Base-by-base conservation (phyloP, 2,113 vertebrate species). In the Plestiodon gilberti region DNA sequence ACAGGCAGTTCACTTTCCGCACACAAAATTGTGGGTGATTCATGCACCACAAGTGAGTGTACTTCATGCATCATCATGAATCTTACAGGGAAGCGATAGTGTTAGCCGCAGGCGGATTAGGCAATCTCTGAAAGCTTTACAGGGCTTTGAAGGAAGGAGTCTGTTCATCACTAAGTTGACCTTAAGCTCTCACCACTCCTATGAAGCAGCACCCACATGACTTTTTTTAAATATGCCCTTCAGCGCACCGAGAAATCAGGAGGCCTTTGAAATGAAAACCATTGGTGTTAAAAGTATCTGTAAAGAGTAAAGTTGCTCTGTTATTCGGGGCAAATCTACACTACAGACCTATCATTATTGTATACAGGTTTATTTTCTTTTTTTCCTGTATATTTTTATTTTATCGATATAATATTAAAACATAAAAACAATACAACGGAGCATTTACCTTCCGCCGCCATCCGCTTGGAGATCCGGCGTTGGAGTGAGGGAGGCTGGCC, bases 211-310 rank as follows among this genome's bases (percentile, higher is more conserved):
- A 40, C 30, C 22, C 70, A 6, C 10, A n/a, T 5, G 73, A 80
- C 88, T 88, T 91, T 78, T 87, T 91, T 78, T 87, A 91, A 89
- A 81, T 5, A 13, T 81, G 86, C 69, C 59, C 67, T 83, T 65
- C 30, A 25, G 25, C 40, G 40, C 15, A 1, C 1, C 2, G 14
- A n/a, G 69, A 43, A 30, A 38, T 52, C n/a, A 30, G 64, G 75
- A 84, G 57, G 25, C 17, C 61, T 76, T 75, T 23, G 43, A 55
- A 84, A 86, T 79, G 85, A 76, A 40, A 83, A 67, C 17, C 28
- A 38, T 69, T 67, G 69, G 20, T 69, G 33, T 69, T 38, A 17
- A 22, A 70, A 9, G 70, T 20, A 20, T 71, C 43, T 38, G 22
- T 83, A n/a, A 25, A 18, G 55, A 71, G 52, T 69, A n/a, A 52